Evolutionary conservation across 2,888 invertebrate genomes (phyloP).

Genomic region (Cyaniris semiargus): DNA sequence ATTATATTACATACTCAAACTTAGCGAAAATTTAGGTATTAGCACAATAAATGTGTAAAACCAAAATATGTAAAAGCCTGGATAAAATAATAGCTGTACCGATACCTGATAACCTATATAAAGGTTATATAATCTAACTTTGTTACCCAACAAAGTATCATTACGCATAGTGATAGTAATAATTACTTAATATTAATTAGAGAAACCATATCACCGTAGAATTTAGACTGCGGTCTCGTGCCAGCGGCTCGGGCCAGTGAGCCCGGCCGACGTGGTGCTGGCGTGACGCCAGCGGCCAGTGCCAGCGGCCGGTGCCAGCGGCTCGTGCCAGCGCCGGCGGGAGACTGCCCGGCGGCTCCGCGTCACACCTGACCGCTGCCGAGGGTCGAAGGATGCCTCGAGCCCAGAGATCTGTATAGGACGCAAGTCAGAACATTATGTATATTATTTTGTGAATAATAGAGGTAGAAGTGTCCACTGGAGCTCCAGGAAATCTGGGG

Average conservation of each 20-base stretch:
- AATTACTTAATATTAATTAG: not conserved
- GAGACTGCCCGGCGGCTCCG: not conserved
- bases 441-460: too few species aligned
- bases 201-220: constrained; percentile 5
- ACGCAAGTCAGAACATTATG: too few species aligned
- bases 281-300: not conserved
- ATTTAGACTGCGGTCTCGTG: not conserved
- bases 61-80: too few species aligned
- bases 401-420: not conserved
- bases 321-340: not conserved
- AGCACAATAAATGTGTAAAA: too few species aligned
- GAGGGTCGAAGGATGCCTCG: not conserved
- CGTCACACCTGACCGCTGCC: constrained; percentile 4
- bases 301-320: constrained; percentile 4
- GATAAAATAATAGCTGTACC: not conserved
- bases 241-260: not conserved
- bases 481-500: too few species aligned
- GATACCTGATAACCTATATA: not conserved
- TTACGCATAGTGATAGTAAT: not conserved
- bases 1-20: not conserved
- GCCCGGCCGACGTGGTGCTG: not conserved
- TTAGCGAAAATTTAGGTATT: too few species aligned
- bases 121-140: not conserved
- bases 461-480: too few species aligned
- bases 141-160: not conserved